Base-by-base conservation (phyloP, 2,797 vertebrate genomes). In the Cyclura pinguis region DNA sequence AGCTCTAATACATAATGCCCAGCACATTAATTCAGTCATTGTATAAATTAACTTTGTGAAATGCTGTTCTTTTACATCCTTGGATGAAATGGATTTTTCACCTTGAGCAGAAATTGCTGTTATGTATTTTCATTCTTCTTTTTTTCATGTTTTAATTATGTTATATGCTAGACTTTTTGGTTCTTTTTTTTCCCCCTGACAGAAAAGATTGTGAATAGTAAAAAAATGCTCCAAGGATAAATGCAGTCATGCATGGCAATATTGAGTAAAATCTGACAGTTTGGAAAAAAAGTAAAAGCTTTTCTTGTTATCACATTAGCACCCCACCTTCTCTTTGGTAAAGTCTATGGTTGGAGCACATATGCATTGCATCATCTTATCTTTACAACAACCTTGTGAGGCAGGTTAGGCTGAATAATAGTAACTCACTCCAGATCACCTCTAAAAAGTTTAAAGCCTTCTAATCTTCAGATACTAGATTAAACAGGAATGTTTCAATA, bases 41-140 rank as follows among this genome's bases (percentile, higher is more conserved):
- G 84, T 93, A 91, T 92, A 95, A 94, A 94, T 90, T 90, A 93
- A 62, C 78, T 85, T 88, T 32, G 90, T 91, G 76, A 95, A 88
- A 93, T 85, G 35, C 38, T 92, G 24, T 88, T 94, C 29, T 94
- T 93, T 95, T 89, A 73, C 22, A 42, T 69, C 16, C 89, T 69
- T 81, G 73, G 91, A 84, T 95, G 77, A 92, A 94, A 96, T 74
- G 72, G 59, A 93, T 94, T 96, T 87, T 96, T 85, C 85, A 94
- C n/a, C 16, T 82, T 89, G 55, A 85, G 3, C 32, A 94, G 12
- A 87, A 85, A 83, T 18, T 22, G 76, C 24, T 92, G n/a, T 47
- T 83, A 57, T 90, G 55, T 91, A 59, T 0, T 89, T 27, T 32
- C 85, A 84, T 84, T 93, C 81, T 82, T 64, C 82, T 94, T 83